A percentile compares a stretch with the other conserved stretches of the same genome.
Conservation (phyloP, 1,140 invertebrate genomes). For the Aphelenchoides avenae region DNA sequence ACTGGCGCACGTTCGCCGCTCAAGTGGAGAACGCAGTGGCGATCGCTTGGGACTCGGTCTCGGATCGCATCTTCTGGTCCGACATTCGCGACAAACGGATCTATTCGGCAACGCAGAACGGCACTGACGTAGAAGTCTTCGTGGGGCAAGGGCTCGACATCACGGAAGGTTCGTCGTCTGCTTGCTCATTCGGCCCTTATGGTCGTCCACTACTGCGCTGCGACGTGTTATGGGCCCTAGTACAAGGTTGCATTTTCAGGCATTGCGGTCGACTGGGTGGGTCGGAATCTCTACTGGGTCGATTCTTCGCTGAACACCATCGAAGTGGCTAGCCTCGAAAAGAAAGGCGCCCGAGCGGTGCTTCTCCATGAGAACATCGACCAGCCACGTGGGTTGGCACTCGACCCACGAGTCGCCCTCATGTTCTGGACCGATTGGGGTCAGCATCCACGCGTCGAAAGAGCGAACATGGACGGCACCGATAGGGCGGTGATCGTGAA, state of each 20-base stretch:
- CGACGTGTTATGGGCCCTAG: too few relatives aligned
- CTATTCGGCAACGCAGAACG: conserved; percentile 65
- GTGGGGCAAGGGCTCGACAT: conserved; percentile 55
- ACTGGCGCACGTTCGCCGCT: conserved; percentile 80
- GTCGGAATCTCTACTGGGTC: conserved; percentile 89
- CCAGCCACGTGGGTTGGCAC: conserved; percentile 87
- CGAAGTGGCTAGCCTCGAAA: conserved; percentile 81
- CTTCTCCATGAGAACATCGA: conserved; percentile 73
- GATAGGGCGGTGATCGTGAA: conserved; percentile 79
- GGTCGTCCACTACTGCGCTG: too few relatives aligned
- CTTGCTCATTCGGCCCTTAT: too few relatives aligned
- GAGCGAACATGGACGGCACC: conserved; percentile 89
- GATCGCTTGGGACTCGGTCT: conserved; percentile 87
- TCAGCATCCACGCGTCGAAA: conserved; percentile 85
- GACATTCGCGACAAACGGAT: conserved; percentile 96
- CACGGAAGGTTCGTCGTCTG: conserved; percentile 35
- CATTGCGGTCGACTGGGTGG: conserved; percentile 87
- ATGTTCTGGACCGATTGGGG: conserved; percentile 86
- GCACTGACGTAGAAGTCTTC: conserved; percentile 57
- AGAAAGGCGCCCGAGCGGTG: conserved; percentile 68
- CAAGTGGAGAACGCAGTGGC: conserved; percentile 92
- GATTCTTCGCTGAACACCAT: conserved; percentile 83
- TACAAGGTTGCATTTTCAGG: conserved; percentile 14
- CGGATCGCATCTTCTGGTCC: conserved; percentile 89
- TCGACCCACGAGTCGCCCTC: conserved; percentile 82